Evolutionary conservation across 1,140 invertebrate species (phyloP).

Genomic region (Antheraea mylitta): DNA sequence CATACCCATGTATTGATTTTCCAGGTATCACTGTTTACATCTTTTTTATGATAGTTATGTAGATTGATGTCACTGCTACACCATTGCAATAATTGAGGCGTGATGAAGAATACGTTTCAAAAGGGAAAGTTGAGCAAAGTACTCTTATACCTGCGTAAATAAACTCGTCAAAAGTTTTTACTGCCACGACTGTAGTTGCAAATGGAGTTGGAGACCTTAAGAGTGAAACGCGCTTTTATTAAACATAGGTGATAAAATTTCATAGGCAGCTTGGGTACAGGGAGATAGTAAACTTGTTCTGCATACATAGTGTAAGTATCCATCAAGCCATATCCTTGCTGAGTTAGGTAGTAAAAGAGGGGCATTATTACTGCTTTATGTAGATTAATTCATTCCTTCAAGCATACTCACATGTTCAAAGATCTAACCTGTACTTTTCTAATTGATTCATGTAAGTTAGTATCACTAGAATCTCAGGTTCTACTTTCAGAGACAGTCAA

Average conservation of each 20-base stretch:
- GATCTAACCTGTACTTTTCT: no score
- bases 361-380: no score
- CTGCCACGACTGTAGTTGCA: conserved; percentile 14
- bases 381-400: no score
- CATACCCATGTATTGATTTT: no score
- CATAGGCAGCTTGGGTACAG: conserved; percentile 16
- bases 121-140: background rate
- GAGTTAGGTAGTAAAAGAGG: background rate
- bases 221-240: conserved; percentile 16
- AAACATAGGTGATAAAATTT: conserved; percentile 19
- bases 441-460: no score
- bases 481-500: no score
- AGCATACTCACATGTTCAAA: no score
- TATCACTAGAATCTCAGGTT: no score
- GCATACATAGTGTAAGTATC: conserved; percentile 1
- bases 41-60: background rate
- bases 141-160: conserved; percentile 8
- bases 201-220: conserved; percentile 14
- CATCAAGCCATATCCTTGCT: background rate
- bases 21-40: background rate
- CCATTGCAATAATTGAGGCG: background rate
- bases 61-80: background rate
- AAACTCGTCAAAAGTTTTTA: conserved; percentile 19
- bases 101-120: background rate
- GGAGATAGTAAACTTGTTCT: conserved; percentile 3